Percentiles rank a stretch among this genome's conserved stretches.
Conservation (phyloP, 2,797 vertebrate species). For the Hypotaenidia philippensis region DNA sequence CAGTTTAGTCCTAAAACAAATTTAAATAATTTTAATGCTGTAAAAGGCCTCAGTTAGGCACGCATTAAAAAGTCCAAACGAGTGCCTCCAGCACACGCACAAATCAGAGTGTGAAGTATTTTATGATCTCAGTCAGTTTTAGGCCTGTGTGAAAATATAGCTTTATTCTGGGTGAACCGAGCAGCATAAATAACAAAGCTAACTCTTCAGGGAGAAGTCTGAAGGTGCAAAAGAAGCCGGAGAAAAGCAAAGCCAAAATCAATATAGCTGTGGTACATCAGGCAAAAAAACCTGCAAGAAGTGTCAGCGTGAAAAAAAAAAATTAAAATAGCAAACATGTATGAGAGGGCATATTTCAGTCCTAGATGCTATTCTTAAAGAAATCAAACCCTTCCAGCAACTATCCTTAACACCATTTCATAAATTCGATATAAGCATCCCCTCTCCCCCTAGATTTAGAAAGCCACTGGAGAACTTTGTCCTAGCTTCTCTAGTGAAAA, state of each 20-base stretch:
- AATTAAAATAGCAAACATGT: neutral
- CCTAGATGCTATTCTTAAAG: neutral
- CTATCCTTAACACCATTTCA: neutral
- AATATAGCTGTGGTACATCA: neutral
- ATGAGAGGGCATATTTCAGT: neutral
- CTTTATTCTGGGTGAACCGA: neutral
- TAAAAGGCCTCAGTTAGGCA: neutral
- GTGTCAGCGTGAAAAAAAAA: neutral
- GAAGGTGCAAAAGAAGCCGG: neutral
- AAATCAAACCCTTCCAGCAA: neutral
- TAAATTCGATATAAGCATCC: neutral
- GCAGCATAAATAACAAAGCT: conserved; percentile 11
- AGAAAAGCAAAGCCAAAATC: neutral
- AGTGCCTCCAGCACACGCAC: neutral
- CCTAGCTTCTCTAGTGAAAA: neutral
- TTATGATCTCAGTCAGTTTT: conserved; percentile 17
- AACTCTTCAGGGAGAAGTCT: neutral
- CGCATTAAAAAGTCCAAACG: neutral
- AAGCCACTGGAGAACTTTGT: neutral
- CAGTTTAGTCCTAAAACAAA: neutral
- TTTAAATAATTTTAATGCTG: neutral
- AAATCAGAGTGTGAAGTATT: neutral
- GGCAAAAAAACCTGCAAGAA: neutral
- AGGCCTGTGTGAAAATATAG: conserved; percentile 25
- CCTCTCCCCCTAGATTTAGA: neutral